Percentiles rank a stretch among this genome's conserved stretches.
phyloP scores from a whole-genome alignment of 1,140 invertebrate genomes.

The Achatina immaculata region DNA sequence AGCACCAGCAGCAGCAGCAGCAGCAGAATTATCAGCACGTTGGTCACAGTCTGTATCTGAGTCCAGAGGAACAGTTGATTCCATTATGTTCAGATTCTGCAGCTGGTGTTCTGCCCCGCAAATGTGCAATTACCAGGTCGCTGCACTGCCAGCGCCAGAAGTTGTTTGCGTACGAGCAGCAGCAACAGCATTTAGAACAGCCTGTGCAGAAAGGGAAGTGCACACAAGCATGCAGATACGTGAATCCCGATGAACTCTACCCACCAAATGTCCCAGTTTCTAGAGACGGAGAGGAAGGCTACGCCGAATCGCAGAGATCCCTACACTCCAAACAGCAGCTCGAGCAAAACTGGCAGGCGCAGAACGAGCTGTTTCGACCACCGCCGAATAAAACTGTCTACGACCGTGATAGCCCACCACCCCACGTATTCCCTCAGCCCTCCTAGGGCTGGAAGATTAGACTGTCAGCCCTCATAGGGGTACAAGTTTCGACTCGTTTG shows the following conservation, averaged over 20 bases:
- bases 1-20: neutral
- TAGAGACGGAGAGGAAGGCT: conserved; percentile 79
- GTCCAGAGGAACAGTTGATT: neutral
- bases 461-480: neutral
- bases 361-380: conserved; percentile 79
- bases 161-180: neutral
- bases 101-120: neutral
- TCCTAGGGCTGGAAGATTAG: neutral
- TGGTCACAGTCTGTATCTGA: neutral
- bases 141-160: neutral
- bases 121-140: too few species aligned
- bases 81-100: neutral
- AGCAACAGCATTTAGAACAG: neutral
- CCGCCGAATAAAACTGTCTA: conserved; percentile 81
- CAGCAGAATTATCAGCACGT: neutral
- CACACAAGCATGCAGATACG: neutral
- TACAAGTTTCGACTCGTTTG: neutral
- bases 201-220: neutral
- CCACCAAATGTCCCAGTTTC: conserved; percentile 80
- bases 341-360: conserved; percentile 69
- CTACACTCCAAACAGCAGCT: conserved; percentile 62
- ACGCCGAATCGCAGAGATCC: conserved; percentile 75
- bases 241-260: neutral
- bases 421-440: conserved; percentile 75
- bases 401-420: conserved; percentile 79